phyloP scores from a whole-genome alignment of 2,888 invertebrate species.

The Pecten maximus region DNA sequence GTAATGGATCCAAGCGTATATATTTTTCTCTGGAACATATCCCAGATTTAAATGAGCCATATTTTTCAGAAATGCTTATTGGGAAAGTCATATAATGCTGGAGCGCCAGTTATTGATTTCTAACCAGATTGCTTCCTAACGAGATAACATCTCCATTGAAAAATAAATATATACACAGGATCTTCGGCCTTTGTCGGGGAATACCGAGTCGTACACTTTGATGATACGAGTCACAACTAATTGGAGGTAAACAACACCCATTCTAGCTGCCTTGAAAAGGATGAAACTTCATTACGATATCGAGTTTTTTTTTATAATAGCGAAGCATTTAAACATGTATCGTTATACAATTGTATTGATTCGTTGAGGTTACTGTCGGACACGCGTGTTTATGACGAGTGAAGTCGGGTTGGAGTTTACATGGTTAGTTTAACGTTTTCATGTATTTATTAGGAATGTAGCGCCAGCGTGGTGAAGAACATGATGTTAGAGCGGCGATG shows the following conservation, averaged over 20 bases:
- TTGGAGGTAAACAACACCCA: not conserved
- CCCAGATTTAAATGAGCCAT: not conserved
- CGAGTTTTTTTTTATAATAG: not conserved
- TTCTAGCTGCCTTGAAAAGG: not conserved
- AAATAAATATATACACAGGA: not conserved
- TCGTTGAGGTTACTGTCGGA: not conserved
- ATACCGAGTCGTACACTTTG: not conserved
- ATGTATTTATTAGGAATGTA: not conserved
- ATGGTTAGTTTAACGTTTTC: not conserved
- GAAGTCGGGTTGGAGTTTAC: not conserved
- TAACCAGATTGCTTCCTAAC: not conserved
- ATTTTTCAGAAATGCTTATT: not conserved
- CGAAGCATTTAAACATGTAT: not conserved
- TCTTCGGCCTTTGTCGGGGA: not conserved
- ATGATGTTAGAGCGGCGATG: not conserved
- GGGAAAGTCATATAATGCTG: no score
- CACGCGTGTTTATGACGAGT: not conserved
- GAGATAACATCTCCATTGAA: not conserved
- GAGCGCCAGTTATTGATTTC: not conserved
- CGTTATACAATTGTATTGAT: constrained; percentile 4
- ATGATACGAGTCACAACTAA: not conserved
- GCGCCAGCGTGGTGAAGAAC: not conserved
- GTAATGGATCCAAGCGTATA: not conserved
- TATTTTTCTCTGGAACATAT: not conserved
- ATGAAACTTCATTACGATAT: not conserved